phyloP scores from a whole-genome alignment of 2,113 vertebrate genomes.

The Turdus rufiventris region DNA sequence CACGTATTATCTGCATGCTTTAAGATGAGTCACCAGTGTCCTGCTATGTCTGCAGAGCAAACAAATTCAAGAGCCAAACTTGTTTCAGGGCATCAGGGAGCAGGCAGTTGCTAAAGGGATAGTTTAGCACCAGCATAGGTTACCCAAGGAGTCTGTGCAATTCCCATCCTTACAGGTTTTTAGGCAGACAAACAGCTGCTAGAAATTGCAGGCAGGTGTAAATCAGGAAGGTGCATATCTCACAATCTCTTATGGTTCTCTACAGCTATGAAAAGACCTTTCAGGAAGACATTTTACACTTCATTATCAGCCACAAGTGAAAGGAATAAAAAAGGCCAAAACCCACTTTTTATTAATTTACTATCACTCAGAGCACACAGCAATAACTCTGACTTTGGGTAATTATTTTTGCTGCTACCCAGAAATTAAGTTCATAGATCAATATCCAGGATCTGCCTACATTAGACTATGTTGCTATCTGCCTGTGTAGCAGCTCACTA shows the following conservation, averaged over 20 bases:
- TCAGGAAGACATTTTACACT: background rate
- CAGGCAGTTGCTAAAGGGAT: background rate
- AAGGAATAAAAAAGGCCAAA: background rate
- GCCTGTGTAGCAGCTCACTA: background rate
- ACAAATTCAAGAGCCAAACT: background rate
- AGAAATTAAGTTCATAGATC: background rate
- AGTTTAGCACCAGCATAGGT: background rate
- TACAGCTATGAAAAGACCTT: background rate
- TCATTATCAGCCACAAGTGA: background rate
- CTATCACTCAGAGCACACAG: background rate
- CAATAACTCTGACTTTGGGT: background rate
- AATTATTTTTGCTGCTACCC: background rate
- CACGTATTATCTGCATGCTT: conserved; percentile 22
- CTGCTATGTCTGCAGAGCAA: background rate
- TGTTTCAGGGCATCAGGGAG: background rate
- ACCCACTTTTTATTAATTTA: background rate
- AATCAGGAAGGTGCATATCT: background rate
- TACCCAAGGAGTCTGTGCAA: background rate
- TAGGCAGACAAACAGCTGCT: background rate
- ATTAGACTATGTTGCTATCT: background rate
- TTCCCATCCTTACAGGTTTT: background rate
- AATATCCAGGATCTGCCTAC: background rate
- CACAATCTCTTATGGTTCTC: background rate
- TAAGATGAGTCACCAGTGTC: conserved; percentile 17
- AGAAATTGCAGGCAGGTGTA: background rate